Percentiles rank a stretch among this genome's conserved stretches.
Evolutionary conservation across 2,888 invertebrate genomes (phyloP).

Genomic region (Nipponacmea schrenckii): DNA sequence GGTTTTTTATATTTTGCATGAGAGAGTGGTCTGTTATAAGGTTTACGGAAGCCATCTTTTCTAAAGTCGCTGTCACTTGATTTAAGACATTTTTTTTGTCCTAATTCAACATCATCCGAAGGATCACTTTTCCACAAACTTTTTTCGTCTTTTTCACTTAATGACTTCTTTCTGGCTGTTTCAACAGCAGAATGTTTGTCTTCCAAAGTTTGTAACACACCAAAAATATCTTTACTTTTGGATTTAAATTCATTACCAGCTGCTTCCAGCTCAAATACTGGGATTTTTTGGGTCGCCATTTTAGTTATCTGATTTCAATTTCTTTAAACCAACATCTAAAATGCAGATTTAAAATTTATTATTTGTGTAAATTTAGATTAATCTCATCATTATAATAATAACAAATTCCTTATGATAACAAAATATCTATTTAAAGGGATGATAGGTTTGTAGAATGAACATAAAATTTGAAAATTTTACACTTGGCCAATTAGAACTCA

Average conservation of each 20-base stretch:
- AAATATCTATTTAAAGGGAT: too few relatives aligned
- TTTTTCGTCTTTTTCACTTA: constrained; percentile 31
- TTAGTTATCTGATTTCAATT: too few relatives aligned
- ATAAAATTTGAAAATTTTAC: too few relatives aligned
- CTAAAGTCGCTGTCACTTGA: constrained; percentile 30
- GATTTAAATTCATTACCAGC: constrained; percentile 26
- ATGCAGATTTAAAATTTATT: too few relatives aligned
- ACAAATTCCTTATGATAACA: too few relatives aligned
- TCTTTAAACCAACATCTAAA: too few relatives aligned
- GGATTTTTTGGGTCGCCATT: not conserved
- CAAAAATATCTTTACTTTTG: constrained; percentile 47
- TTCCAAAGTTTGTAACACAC: constrained; percentile 43
- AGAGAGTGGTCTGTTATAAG: constrained; percentile 3
- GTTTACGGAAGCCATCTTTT: constrained; percentile 20
- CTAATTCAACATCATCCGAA: not conserved
- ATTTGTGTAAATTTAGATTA: too few relatives aligned
- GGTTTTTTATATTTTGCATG: constrained; percentile 18
- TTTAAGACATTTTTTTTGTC: constrained; percentile 18
- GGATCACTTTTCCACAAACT: constrained; percentile 10
- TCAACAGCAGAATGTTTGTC: constrained; percentile 47
- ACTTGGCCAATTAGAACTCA: too few relatives aligned
- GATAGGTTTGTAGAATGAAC: too few relatives aligned
- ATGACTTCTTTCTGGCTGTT: constrained; percentile 34
- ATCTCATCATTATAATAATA: too few relatives aligned
- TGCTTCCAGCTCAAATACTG: constrained; percentile 18